These are phyloP conservation scores for Cardiocondyla obscurior DNA, from an alignment of 1,140 invertebrate genomes.

Conservation along the genomic window DNA sequence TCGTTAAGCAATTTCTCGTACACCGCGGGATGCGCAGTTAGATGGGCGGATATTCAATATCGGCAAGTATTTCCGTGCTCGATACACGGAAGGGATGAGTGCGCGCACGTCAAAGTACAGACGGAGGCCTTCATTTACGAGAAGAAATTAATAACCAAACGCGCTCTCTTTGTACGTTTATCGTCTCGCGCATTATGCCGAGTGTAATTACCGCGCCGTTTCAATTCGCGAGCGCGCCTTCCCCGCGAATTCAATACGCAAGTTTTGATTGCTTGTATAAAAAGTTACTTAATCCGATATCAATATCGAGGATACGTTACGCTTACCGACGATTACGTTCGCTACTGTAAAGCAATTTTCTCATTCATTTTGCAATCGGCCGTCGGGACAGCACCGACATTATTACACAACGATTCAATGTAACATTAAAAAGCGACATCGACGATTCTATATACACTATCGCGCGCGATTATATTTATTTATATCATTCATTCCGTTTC, in stretches of 20 bases:
- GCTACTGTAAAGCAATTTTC: conserved; percentile 2
- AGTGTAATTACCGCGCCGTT: conserved; percentile 27
- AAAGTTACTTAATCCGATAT: conserved; percentile 17
- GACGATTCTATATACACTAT: not conserved
- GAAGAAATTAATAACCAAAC: conserved; percentile 38
- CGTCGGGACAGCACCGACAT: not conserved
- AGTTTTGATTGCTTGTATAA: conserved; percentile 17
- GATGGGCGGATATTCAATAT: conserved; percentile 76
- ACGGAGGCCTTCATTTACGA: conserved; percentile 1
- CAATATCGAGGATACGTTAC: not conserved
- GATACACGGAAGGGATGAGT: not conserved
- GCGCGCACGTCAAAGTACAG: conserved; percentile 35
- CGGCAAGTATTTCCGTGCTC: conserved; percentile 69
- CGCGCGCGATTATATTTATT: not conserved
- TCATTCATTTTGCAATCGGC: conserved; percentile 5
- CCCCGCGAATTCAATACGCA: not conserved
- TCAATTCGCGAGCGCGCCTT: not conserved
- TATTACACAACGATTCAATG: not conserved
- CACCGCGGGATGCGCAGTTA: conserved; percentile 63
- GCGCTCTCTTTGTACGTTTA: not conserved
- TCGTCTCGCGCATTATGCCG: not conserved
- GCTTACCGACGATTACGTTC: not conserved
- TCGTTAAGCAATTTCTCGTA: conserved; percentile 71
- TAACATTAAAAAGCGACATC: not conserved
- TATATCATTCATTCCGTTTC: not conserved